phyloP scores from a whole-genome alignment of 2,888 invertebrate species.

The Linnaemya vulpina region DNA sequence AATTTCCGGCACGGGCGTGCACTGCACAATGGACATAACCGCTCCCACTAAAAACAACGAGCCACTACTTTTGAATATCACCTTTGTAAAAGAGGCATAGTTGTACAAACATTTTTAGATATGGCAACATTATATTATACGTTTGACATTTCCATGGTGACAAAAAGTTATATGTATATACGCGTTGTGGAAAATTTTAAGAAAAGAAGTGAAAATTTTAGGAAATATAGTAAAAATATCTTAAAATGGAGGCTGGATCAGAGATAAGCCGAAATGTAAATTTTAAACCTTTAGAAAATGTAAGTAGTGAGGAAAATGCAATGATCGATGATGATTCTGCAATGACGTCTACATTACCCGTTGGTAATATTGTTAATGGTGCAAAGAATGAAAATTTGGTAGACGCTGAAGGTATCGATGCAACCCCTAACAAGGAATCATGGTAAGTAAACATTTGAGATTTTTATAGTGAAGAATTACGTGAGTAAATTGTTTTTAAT shows the following conservation, averaged over 20 bases:
- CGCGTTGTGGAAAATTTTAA: constrained; percentile 31
- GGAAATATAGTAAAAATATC: constrained; percentile 9
- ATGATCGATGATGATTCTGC: constrained; percentile 30
- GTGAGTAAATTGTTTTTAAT: not conserved
- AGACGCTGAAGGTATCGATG: constrained; percentile 16
- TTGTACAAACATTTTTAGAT: not conserved
- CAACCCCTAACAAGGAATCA: constrained; percentile 43
- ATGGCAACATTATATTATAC: constrained; percentile 20
- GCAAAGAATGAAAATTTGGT: constrained; percentile 39
- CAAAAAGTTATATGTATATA: constrained; percentile 48
- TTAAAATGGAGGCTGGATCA: constrained; percentile 50
- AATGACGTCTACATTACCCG: constrained; percentile 11
- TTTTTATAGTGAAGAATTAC: not conserved
- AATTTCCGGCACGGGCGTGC: no score
- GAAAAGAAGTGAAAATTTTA: constrained; percentile 16
- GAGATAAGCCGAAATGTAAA: constrained; percentile 45
- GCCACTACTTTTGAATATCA: no score
- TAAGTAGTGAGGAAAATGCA: constrained; percentile 4
- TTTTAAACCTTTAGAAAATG: constrained; percentile 16
- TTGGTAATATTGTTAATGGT: constrained; percentile 43
- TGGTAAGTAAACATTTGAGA: constrained; percentile 46
- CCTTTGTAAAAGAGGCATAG: no score
- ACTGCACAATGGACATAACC: no score
- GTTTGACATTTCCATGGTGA: constrained; percentile 55
- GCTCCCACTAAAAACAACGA: no score